Evolutionary conservation across 2,888 invertebrate species (phyloP).

Genomic region (Pyrgus malvae): DNA sequence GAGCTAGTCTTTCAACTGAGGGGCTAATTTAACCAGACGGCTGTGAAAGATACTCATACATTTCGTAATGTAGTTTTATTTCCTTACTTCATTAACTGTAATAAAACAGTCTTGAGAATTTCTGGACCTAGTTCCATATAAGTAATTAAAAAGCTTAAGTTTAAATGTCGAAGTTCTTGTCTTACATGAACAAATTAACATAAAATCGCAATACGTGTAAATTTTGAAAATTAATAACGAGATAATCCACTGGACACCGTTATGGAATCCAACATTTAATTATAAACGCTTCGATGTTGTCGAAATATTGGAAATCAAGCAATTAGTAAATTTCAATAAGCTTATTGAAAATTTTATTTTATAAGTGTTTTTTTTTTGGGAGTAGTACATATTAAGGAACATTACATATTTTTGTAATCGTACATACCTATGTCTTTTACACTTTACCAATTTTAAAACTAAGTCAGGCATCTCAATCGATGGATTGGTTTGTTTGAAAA

Average conservation of each 20-base stretch:
- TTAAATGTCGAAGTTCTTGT: neutral
- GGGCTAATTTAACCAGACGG: too few species aligned
- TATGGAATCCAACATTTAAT: too few species aligned
- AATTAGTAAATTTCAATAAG: neutral
- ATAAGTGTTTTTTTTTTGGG: neutral
- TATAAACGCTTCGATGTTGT: neutral
- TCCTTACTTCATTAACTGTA: neutral
- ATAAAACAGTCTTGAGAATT: too few species aligned
- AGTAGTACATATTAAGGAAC: neutral
- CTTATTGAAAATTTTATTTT: neutral
- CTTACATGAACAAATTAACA: neutral
- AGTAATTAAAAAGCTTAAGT: neutral
- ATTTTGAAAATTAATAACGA: slow-evolving; percentile 1
- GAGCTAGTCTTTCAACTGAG: too few species aligned
- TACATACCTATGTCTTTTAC: too few species aligned
- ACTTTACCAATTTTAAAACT: too few species aligned
- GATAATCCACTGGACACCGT: neutral
- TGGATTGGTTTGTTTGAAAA: too few species aligned
- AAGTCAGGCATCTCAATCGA: too few species aligned
- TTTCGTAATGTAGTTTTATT: too few species aligned
- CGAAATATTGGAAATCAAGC: neutral
- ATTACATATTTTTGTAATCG: neutral
- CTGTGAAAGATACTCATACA: too few species aligned
- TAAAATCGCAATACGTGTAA: neutral
- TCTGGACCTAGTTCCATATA: too few species aligned